Base-by-base conservation (phyloP, 2,888 invertebrate species). In the Oegoconia quadripuncta region DNA sequence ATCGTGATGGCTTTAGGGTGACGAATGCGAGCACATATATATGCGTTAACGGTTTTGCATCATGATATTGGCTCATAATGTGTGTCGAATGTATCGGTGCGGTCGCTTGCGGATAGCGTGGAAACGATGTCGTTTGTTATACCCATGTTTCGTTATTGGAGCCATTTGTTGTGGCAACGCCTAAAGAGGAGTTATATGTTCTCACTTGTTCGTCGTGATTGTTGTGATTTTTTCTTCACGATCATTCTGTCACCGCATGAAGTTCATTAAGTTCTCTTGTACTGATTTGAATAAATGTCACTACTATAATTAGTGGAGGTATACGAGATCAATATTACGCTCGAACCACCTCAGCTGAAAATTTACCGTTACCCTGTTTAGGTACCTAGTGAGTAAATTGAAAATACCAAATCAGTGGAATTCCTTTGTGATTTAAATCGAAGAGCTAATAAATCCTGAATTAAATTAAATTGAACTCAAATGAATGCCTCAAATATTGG, bases 41-140 rank as follows among this genome's bases (percentile, higher is more conserved):
- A 50, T 44, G 36, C 45, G 51, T 50, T 48, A 55, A 55, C 50
- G 50, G 50, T 44, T 54, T 53, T 44, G 42, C 47, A 50, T 60
- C 59, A 59, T 64, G 20, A 27, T 34, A 67, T 61, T 63, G 63
- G 50, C 42, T 53, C 63, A 57, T 66, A 67, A 68, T 63, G 67
- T 58, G 51, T 46, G 55, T 55, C 48, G 58, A 61, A 62, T 33
- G 31, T 31, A 31, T 11, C 12, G 31, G 17, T 63, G 55, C 51
- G 52, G 49, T 49, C 43, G 48, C 41, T 53, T 52, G 56, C 56
- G 64, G 64, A 61, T 55, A 58, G 55, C 51, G 63, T 49, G 50
- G 52, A 55, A 68, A 61, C 61, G 59, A 64, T 55, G 55, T 54
- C 62, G 61, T 70, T 55, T 62, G 56, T 68, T 68, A 63, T 54